Conservation (phyloP, 2,113 vertebrate species). For the Odobenus rosmarus region DNA sequence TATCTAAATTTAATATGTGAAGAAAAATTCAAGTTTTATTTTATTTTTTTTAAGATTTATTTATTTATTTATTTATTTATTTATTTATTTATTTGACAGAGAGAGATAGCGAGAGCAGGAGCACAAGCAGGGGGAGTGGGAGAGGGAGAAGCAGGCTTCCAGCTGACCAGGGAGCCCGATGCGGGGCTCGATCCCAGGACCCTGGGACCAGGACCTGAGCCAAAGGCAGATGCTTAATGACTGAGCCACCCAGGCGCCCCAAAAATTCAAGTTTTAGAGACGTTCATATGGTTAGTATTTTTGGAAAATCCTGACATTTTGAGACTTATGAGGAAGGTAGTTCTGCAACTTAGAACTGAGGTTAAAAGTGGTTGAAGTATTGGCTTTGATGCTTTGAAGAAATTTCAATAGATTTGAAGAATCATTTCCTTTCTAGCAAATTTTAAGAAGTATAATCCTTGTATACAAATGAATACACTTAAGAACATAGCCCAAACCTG, state of each 20-base stretch:
- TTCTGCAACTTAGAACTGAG: neutral
- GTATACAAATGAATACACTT: neutral
- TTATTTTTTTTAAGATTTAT: no score
- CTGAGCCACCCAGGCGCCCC: no score
- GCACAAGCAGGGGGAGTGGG: no score
- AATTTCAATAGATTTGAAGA: conserved; percentile 27
- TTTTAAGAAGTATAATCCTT: conserved; percentile 3
- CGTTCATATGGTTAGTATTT: neutral
- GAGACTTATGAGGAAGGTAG: neutral
- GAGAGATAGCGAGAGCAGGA: no score
- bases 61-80: no score
- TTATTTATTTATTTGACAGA: no score
- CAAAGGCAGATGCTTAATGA: no score
- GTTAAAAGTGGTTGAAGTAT: conserved; percentile 11
- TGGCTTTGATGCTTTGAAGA: conserved; percentile 22
- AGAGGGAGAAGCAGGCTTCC: no score
- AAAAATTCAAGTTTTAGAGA: neutral
- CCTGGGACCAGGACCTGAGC: no score
- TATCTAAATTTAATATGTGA: conserved; percentile 1
- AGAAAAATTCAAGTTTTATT: neutral
- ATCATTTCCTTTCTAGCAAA: neutral
- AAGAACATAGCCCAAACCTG: neutral
- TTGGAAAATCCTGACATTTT: neutral
- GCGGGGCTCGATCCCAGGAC: no score
- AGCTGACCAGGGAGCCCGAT: no score